Conservation (phyloP, 1,140 invertebrate species). For the Drosophila athabasca region DNA sequence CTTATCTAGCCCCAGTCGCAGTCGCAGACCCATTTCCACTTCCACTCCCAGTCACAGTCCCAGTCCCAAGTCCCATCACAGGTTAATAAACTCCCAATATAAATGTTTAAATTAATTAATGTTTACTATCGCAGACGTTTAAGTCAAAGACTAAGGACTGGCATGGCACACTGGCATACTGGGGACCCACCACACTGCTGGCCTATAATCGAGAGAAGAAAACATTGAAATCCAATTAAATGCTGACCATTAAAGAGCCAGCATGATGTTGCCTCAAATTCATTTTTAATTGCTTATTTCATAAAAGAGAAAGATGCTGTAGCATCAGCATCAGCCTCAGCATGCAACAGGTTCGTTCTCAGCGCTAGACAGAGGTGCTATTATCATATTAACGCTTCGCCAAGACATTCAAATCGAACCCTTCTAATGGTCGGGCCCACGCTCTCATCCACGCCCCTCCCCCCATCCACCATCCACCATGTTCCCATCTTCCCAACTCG, state of each 20-base stretch:
- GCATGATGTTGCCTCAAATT: constrained; percentile 68
- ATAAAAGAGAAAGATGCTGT: constrained; percentile 51
- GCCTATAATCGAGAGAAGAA: background rate
- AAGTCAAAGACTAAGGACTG: constrained; percentile 14
- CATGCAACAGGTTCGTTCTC: constrained; percentile 55
- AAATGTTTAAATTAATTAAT: constrained; percentile 79
- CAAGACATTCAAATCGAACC: constrained; percentile 27
- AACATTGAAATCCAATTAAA: constrained; percentile 82
- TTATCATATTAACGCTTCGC: constrained; percentile 78
- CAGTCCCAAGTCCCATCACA: background rate
- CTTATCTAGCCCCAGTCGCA: constrained; percentile 43
- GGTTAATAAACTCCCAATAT: constrained; percentile 76
- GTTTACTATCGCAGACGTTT: constrained; percentile 63
- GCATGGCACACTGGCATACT: no score
- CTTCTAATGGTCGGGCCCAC: constrained; percentile 37
- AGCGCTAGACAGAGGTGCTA: constrained; percentile 56
- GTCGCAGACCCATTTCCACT: background rate
- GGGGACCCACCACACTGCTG: constrained; percentile 60
- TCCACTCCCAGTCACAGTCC: background rate
- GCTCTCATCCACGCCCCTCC: background rate
- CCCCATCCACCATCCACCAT: background rate
- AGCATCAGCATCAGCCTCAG: background rate
- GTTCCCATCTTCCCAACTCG: no score
- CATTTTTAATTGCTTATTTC: constrained; percentile 79
- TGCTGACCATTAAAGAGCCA: constrained; percentile 68